Base-by-base conservation (phyloP, 2,888 invertebrate species). In the Chamaedrilus cognettii region DNA sequence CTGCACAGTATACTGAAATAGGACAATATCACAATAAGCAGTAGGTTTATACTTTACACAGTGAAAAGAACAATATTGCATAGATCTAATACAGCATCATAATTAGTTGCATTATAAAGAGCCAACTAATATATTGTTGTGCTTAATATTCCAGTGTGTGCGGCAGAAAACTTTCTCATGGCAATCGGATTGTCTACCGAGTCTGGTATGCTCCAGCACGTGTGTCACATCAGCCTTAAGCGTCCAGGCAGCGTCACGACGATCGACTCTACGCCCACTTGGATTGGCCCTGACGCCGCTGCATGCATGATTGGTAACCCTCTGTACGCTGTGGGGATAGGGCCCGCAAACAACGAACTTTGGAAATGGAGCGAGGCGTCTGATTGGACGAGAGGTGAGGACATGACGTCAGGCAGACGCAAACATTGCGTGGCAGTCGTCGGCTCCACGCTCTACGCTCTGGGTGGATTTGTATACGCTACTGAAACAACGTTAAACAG, bases 241-340 rank as follows among this genome's bases (percentile, higher is more conserved):
- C 5, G 28, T 19, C 55, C 55, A 7, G 55, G 26, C 28, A 19
- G 5, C 11, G 55, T 52, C 28, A 5, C 7, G 55, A 23, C 26
- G 5, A 52, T 23, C 26, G 7, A 15, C 55, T 7, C 55, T 52
- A 26, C 55, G 7, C 55, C 55, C 7, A 23, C 23, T 52, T 7
- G 7, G 28, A 52, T 52, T 19, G 28, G 55, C 7, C 5, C 7
- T 5, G 55, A 52, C 7, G 7, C 55, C 7, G 55, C 55, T 19
- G 55, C 55, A 11, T 52, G 55, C 26, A 26, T 52, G 28, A 23
- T 52, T 23, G 26, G 28, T 26, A 52, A 52, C 55, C 7, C 11
- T 23, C 28, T 52, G 28, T 52, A 23, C 26, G 55, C 55, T 23
- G 55, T 52, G 23, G 55, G 55, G 7, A 52, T 52, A 19, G 55